Percentiles rank a stretch among this genome's conserved stretches.
Evolutionary conservation across 1,140 invertebrate genomes (phyloP).

Genomic region (Bilobella aurantiaca): DNA sequence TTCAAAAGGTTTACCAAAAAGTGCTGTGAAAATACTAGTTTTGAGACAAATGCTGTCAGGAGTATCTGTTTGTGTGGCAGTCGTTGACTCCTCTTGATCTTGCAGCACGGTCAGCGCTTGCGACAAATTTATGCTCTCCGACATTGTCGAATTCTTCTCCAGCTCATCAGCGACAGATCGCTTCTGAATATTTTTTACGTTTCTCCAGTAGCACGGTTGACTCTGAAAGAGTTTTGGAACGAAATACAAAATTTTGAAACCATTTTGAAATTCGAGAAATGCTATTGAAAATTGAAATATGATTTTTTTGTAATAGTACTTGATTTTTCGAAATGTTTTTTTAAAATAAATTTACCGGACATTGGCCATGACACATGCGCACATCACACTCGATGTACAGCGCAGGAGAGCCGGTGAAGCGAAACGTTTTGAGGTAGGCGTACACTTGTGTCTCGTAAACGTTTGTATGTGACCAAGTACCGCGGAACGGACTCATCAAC

Average conservation of each 20-base stretch:
- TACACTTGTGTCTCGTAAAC: constrained; percentile 82
- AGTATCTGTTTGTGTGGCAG: constrained; percentile 40
- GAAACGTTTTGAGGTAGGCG: constrained; percentile 89
- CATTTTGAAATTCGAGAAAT: no score
- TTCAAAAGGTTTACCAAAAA: constrained; percentile 45
- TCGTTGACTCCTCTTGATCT: constrained; percentile 65
- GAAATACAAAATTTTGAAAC: neutral
- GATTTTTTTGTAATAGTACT: no score
- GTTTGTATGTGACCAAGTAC: constrained; percentile 78
- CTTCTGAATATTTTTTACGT: constrained; percentile 63
- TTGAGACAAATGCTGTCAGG: constrained; percentile 55
- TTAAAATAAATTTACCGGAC: constrained; percentile 72
- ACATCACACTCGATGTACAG: constrained; percentile 91
- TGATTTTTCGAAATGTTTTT: no score
- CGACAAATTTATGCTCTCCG: constrained; percentile 79
- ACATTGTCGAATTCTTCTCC: constrained; percentile 44
- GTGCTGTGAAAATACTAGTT: constrained; percentile 60
- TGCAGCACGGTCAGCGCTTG: constrained; percentile 75
- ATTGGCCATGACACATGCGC: constrained; percentile 84
- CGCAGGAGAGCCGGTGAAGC: constrained; percentile 83
- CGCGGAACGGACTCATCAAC: constrained; percentile 78
- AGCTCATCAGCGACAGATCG: constrained; percentile 43
- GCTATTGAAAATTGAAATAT: no score
- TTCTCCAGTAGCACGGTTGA: constrained; percentile 85
- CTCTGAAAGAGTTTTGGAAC: constrained; percentile 56